Conservation (phyloP, 2,888 invertebrate species). For the Standfussiana lucernea region DNA sequence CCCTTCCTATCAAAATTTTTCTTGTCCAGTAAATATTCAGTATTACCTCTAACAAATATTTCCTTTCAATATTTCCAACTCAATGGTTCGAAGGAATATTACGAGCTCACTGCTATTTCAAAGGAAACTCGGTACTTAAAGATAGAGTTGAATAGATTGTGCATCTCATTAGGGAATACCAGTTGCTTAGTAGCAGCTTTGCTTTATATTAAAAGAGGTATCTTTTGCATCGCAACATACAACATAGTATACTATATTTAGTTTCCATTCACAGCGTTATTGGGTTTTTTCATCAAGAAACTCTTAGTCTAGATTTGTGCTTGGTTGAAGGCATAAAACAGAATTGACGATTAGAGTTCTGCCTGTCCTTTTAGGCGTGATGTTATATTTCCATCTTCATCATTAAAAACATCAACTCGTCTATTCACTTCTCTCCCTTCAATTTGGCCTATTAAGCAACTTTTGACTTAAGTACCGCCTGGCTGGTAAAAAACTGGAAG, state of each 20-base stretch:
- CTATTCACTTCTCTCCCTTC: not conserved
- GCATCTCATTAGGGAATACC: conserved; percentile 23
- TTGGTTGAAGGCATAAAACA: not conserved
- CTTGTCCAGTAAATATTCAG: not conserved
- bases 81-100: conserved; percentile 15
- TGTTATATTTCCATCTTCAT: not conserved
- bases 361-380: not conserved
- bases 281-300: not conserved
- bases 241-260: not conserved
- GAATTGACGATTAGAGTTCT: no score
- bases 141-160: conserved; percentile 26
- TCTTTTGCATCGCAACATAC: not conserved
- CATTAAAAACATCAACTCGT: not conserved
- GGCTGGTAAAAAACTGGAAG: not conserved
- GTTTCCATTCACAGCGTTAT: not conserved
- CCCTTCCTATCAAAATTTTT: not conserved
- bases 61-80: not conserved
- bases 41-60: conserved; percentile 16
- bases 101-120: not conserved
- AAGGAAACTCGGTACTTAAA: conserved; percentile 5
- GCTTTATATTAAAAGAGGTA: conserved; percentile 11
- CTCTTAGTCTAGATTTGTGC: not conserved
- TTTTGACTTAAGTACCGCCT: not conserved
- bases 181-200: not conserved
- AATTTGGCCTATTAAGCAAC: not conserved